A percentile compares a stretch with the other conserved stretches of the same genome.
Conservation (phyloP, 2,113 vertebrate genomes). For the Dipodomys ordii region DNA sequence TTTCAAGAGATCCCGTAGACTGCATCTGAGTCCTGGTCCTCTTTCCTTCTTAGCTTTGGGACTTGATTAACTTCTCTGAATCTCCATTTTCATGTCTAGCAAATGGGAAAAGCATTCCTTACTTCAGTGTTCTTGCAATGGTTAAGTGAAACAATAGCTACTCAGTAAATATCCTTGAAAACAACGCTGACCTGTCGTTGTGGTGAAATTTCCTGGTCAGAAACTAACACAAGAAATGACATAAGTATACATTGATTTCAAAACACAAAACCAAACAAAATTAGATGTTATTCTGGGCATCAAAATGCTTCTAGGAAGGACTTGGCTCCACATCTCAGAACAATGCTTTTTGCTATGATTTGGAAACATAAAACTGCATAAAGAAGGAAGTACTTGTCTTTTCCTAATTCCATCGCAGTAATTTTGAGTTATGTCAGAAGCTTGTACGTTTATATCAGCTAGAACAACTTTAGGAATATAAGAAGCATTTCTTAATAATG, state of each 20-base stretch:
- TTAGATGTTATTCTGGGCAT: neutral
- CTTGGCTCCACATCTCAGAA: neutral
- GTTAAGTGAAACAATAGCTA: neutral
- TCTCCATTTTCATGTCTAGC: neutral
- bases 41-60: neutral
- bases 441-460: neutral
- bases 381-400: neutral
- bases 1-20: neutral
- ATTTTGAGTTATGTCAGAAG: neutral
- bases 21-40: neutral
- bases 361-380: neutral
- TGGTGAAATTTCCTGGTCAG: neutral
- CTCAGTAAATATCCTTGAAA: conserved; percentile 4
- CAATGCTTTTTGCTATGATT: neutral
- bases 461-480: neutral
- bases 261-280: conserved; percentile 4
- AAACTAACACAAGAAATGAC: neutral
- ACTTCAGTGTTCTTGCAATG: neutral
- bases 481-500: neutral
- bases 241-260: neutral
- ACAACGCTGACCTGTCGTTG: neutral
- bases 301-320: neutral
- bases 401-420: neutral
- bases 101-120: neutral
- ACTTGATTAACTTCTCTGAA: neutral